Evolutionary conservation across 2,888 invertebrate species (phyloP).

Genomic region (Abscondita cerata): DNA sequence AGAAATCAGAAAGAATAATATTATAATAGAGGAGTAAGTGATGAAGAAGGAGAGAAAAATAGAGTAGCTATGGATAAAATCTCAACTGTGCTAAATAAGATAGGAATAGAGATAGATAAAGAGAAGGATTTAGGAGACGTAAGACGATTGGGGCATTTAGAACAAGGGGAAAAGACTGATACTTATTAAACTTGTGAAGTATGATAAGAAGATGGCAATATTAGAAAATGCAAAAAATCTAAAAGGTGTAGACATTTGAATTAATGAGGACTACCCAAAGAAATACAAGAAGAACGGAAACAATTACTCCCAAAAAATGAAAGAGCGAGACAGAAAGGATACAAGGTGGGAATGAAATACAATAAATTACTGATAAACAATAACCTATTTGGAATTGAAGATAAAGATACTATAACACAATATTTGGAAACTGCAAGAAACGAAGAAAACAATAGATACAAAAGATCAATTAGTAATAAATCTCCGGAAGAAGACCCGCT

Average conservation of each 20-base stretch:
- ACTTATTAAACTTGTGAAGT: slow-evolving; percentile 15
- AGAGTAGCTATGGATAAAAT: slow-evolving; percentile 11
- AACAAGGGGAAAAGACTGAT: slow-evolving; percentile 1
- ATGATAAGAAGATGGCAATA: slow-evolving; percentile 13
- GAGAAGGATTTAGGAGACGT: slow-evolving; percentile 2
- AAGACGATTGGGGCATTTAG: slow-evolving; percentile 1
- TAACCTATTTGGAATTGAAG: slow-evolving; percentile 8
- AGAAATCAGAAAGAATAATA: slow-evolving; percentile 13
- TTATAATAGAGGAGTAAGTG: slow-evolving; percentile 13
- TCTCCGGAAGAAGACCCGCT: not conserved
- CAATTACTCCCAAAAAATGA: slow-evolving; percentile 14
- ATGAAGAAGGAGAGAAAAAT: slow-evolving; percentile 5
- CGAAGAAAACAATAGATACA: not conserved
- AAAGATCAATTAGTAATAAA: slow-evolving; percentile 11
- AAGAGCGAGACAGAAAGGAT: slow-evolving; percentile 17
- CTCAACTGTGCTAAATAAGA: not conserved
- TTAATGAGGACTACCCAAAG: slow-evolving; percentile 19
- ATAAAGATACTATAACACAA: not conserved
- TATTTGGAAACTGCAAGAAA: not conserved
- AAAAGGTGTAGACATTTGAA: slow-evolving; percentile 20
- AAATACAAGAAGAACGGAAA: slow-evolving; percentile 20
- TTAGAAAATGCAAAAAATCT: slow-evolving; percentile 8
- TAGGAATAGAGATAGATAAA: slow-evolving; percentile 11
- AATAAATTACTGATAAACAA: slow-evolving; percentile 20
- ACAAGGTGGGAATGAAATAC: slow-evolving; percentile 22